Percentiles rank a stretch among this genome's conserved stretches.
These are phyloP conservation scores for Abrostola tripartita DNA, from an alignment of 2,888 invertebrate species.

Conservation along the genomic window DNA sequence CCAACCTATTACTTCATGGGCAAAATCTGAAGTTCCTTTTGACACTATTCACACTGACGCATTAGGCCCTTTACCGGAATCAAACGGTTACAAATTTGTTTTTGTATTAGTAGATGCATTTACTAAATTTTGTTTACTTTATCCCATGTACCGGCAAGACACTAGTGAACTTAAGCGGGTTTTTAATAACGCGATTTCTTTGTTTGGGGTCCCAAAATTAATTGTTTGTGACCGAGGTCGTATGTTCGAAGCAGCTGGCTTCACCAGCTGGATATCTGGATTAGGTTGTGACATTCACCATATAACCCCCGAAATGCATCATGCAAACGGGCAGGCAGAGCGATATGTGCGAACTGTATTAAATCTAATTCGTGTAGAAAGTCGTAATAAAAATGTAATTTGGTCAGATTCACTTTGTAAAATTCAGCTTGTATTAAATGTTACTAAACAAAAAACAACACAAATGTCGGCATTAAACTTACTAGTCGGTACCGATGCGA, in stretches of 20 bases:
- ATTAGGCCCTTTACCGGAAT: conserved; percentile 34
- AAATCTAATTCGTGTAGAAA: background rate
- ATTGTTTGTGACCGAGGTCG: background rate
- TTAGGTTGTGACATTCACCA: background rate
- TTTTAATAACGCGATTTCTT: conserved; percentile 27
- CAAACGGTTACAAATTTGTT: conserved; percentile 18
- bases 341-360: background rate
- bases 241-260: conserved; percentile 15
- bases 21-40: conserved; percentile 20
- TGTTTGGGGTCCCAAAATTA: conserved; percentile 46
- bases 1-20: conserved; percentile 4
- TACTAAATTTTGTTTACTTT: conserved; percentile 23
- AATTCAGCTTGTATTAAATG: background rate
- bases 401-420: background rate
- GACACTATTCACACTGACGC: conserved; percentile 36
- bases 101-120: conserved; percentile 26
- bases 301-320: background rate
- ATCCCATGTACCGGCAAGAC: conserved; percentile 40
- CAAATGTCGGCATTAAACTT: background rate
- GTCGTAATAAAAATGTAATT: background rate
- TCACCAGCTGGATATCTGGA: conserved; percentile 9
- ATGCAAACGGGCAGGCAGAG: background rate
- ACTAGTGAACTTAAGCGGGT: conserved; percentile 36
- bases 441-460: background rate
- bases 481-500: background rate